Evolutionary conservation across 2,888 invertebrate genomes (phyloP), one percentile per base, ranked within the genome.

Genomic region (Notodonta dromedarius): DNA sequence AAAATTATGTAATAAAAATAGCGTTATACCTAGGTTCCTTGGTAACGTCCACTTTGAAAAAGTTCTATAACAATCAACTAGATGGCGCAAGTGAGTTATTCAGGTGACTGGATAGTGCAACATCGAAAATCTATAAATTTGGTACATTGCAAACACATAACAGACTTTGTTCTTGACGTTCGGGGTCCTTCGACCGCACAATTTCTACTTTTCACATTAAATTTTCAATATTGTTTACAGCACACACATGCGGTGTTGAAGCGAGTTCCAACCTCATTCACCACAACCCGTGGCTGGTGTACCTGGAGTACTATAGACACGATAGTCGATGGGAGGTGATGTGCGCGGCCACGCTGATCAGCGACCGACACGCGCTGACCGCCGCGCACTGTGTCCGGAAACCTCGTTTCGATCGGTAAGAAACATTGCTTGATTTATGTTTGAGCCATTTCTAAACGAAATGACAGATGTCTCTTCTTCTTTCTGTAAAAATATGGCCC

Each of bases 351-450:
- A 80, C 86, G 9, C 74, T 87, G 13, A 69, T 87, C 40, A 77
- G 75, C 59, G 72, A 67, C 14, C 66, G 73, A 1, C 82, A 87
- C 44, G 73, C 86, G 7, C 59, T 87, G 35, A 87, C 88, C 2
- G 88, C 87, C 2, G 87, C 87, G 0, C 88, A 87, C 57, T 87
- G 88, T 64, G 67, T 86, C 16, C 77, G 58, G 48, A 80, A 71
- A 55, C 62, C 73, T 5, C 72, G 67, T 57, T 80, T 74, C 61
- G 70, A 74, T 40, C 70, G 63, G 87, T 86, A 70, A 81, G 79
- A 60, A 12, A 39, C 4, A 13, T 48, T 2, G 2, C 24, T 24
- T 24, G 24, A 24, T 24, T 24, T 24, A 24, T 24, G 24, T 24
- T 24, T 24, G 24, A 24, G 24, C 24, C 24, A 24, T 24, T 24